These are phyloP conservation scores for Enteromius unitaeniatus DNA, from an alignment of 2,797 vertebrate genomes.

Conservation along the genomic window DNA sequence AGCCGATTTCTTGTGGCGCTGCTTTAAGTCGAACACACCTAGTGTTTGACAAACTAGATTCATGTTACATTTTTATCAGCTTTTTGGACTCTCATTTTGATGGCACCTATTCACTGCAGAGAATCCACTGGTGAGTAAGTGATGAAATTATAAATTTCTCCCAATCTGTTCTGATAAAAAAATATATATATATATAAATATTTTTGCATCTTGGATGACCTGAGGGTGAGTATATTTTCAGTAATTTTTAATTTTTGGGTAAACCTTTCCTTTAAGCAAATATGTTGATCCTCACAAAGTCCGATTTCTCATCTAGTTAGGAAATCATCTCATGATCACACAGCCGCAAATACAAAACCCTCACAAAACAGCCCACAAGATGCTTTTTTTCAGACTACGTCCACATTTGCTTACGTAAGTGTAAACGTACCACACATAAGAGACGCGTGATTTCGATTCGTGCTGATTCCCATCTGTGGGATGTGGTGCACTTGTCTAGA, in stretches of 20 bases:
- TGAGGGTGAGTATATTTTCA: neutral
- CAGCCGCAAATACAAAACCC: neutral
- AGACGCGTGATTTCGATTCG: neutral
- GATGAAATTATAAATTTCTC: neutral
- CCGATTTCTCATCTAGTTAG: neutral
- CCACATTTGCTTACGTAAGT: neutral
- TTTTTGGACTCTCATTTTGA: neutral
- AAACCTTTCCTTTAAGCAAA: neutral
- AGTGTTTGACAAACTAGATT: neutral
- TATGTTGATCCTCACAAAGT: neutral
- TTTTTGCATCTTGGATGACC: neutral
- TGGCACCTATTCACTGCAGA: neutral
- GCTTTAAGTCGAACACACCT: too few species aligned
- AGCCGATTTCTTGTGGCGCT: too few species aligned
- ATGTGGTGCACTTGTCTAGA: conserved; percentile 9
- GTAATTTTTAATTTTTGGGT: neutral
- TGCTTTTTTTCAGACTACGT: neutral
- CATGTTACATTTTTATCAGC: neutral
- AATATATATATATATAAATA: too few species aligned
- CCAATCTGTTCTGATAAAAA: neutral
- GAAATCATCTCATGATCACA: neutral
- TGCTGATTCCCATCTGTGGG: neutral
- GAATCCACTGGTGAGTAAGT: neutral
- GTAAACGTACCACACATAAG: conserved; percentile 5
- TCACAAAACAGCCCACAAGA: neutral